phyloP scores from a whole-genome alignment of 2,888 invertebrate genomes.

The Cantharis rufa region DNA sequence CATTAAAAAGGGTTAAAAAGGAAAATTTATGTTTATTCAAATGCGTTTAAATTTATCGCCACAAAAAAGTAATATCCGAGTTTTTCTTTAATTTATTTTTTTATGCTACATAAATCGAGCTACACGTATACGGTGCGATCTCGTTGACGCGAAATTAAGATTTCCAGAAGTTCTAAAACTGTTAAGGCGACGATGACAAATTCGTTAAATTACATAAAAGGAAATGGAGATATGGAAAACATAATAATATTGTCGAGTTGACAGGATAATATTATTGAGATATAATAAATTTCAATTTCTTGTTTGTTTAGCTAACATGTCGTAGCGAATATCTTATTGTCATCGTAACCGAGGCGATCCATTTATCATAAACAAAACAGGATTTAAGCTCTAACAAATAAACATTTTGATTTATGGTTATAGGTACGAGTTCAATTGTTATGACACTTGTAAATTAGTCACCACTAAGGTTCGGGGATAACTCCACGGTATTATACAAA shows the following conservation, averaged over 20 bases:
- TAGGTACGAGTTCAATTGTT: conserved; percentile 38
- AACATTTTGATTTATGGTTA: conserved; percentile 35
- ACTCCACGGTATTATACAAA: conserved; percentile 31
- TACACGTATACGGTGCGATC: not conserved
- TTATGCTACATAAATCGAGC: not conserved
- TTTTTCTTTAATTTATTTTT: not conserved
- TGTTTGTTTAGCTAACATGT: conserved; percentile 9
- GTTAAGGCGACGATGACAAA: not conserved
- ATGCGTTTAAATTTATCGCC: not conserved
- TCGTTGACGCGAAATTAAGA: not conserved
- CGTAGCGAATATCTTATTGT: conserved; percentile 13
- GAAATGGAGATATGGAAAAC: not conserved
- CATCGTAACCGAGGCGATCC: conserved; percentile 9
- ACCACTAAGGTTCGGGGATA: conserved; percentile 29
- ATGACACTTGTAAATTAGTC: conserved; percentile 44
- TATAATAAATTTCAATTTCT: conserved; percentile 4
- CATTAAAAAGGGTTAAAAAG: not conserved
- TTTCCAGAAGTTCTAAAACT: not conserved
- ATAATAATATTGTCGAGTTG: not conserved
- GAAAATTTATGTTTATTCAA: not conserved
- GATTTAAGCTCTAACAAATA: conserved; percentile 14
- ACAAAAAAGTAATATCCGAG: not conserved
- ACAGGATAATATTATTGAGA: not conserved
- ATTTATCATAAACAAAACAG: conserved; percentile 21
- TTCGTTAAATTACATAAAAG: not conserved